These are phyloP conservation scores for Paradisaea rubra DNA, from an alignment of 2,113 vertebrate genomes.

Conservation along the genomic window DNA sequence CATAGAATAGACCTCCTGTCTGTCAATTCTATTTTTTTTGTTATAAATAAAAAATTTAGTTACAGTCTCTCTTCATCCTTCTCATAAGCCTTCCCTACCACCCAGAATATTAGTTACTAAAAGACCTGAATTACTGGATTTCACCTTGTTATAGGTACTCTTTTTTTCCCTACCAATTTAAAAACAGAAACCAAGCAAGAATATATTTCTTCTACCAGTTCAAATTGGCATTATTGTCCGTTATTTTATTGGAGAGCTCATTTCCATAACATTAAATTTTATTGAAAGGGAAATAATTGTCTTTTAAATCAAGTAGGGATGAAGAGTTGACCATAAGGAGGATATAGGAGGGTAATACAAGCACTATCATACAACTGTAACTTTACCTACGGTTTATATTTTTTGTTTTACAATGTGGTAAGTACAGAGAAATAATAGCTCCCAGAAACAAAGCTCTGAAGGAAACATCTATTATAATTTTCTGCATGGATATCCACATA, in stretches of 20 bases:
- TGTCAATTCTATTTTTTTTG: not conserved
- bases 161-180: not conserved
- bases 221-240: not conserved
- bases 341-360: not conserved
- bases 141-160: not conserved
- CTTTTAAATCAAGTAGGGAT: not conserved
- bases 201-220: not conserved
- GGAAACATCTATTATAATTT: not conserved
- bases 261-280: not conserved
- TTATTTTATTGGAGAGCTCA: not conserved
- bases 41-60: not conserved
- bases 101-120: not conserved
- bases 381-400: not conserved
- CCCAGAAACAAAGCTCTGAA: not conserved
- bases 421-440: not conserved
- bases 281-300: not conserved
- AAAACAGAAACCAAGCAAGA: not conserved
- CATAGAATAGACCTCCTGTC: not conserved
- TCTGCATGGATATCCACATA: not conserved
- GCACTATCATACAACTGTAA: not conserved
- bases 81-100: not conserved
- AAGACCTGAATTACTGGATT: not conserved
- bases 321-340: not conserved
- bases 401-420: not conserved
- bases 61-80: not conserved